Evolutionary conservation across 2,888 invertebrate species (phyloP), one percentile per base, ranked within the genome.

Genomic region (Embidobia sp.): DNA sequence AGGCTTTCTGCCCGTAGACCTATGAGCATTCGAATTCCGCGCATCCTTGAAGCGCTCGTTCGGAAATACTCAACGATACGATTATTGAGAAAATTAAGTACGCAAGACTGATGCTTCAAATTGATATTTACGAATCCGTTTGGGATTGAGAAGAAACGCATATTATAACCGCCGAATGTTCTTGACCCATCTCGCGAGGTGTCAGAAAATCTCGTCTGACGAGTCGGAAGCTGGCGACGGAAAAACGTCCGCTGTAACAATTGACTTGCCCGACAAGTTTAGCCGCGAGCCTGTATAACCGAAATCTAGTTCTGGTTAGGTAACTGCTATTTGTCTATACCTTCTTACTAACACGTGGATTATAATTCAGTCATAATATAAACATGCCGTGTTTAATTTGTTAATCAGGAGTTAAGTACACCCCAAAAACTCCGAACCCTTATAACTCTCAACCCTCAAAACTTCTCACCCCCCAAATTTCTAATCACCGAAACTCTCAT

Each of bases 1-100:
- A 80, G 76, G 75, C 83, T 83, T 83, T 81, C 82, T 81, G 79
- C 81, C 72, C 55, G 35, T 51, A 77, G 78, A 76, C 78, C 42
- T 69, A 73, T 51, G 55, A 53, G 29, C 81, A 55, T 80, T 82
- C 87, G 83, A 83, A 88, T 88, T 86, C 85, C 85, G 82, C 85
- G 87, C 85, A 85, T 87, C 87, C 85, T 86, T 85, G 84, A 84
- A 83, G 80, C 82, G 82, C 81, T 86, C 85, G 84, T 81, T 84
- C 85, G 88, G 86, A 87, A 87, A 82, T 80, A 83, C 86, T 86
- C 87, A 84, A 83, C 86, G 84, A 85, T 79, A 84, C 67, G 85
- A 87, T 86, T 88, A 87, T 88, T 84, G 86, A 87, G 87, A 88
- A 88, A 88, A 88, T 88, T 87, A 87, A 85, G 83, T 79, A 72